A percentile compares a stretch with the other conserved stretches of the same genome.
These are phyloP conservation scores for Cosmopolites sordidus DNA, from an alignment of 2,888 invertebrate species.

Conservation along the genomic window DNA sequence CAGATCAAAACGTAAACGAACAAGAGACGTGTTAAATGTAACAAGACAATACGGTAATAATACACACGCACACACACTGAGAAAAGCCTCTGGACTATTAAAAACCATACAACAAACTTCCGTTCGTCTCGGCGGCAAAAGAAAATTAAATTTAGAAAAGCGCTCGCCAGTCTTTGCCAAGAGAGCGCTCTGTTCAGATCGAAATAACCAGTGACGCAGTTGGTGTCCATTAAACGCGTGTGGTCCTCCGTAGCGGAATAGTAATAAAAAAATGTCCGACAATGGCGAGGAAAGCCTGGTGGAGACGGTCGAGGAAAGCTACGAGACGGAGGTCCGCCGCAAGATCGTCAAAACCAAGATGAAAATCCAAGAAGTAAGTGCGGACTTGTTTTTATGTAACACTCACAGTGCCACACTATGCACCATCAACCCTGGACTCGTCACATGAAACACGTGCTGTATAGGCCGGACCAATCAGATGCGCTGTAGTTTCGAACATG, in stretches of 20 bases:
- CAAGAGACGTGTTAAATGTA: too few relatives aligned
- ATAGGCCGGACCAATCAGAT: not conserved
- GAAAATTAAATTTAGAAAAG: conserved; percentile 40
- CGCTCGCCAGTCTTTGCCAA: conserved; percentile 28
- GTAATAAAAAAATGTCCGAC: conserved; percentile 20
- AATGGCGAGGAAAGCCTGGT: conserved; percentile 49
- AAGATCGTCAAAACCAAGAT: conserved; percentile 66
- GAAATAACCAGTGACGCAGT: conserved; percentile 27
- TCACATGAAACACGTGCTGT: conserved; percentile 17
- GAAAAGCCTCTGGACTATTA: conserved; percentile 22
- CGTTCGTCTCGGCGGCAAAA: conserved; percentile 33
- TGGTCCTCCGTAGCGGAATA: conserved; percentile 17
- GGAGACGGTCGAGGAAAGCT: conserved; percentile 67
- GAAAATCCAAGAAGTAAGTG: conserved; percentile 70
- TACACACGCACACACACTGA: not conserved
- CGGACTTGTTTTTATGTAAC: conserved; percentile 29
- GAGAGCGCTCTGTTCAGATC: conserved; percentile 27
- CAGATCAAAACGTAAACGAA: too few relatives aligned
- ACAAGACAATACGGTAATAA: not conserved
- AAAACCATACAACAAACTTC: conserved; percentile 32
- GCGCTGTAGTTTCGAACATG: too few relatives aligned
- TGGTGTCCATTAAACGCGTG: conserved; percentile 24
- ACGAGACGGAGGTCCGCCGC: conserved; percentile 66
- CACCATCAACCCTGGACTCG: conserved; percentile 12
- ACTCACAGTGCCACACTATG: conserved; percentile 4